A percentile compares a stretch with the other conserved stretches of the same genome.
Evolutionary conservation across 2,888 invertebrate species (phyloP).

Genomic region (Pseudococcus viburni): DNA sequence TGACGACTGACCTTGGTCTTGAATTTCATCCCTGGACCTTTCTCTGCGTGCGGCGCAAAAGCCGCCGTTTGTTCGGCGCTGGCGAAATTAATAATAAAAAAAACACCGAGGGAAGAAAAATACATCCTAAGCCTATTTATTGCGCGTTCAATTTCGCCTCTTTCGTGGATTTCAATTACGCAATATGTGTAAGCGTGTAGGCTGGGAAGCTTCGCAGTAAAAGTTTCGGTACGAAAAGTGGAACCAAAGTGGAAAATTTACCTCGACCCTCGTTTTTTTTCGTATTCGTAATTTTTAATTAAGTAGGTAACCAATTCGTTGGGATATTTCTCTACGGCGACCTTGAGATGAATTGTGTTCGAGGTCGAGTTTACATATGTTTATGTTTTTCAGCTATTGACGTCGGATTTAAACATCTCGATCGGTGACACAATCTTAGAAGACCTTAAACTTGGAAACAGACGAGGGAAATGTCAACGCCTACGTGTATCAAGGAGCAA

Average conservation of each 20-base stretch:
- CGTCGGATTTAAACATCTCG: not conserved
- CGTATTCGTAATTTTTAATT: not conserved
- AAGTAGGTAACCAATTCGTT: not conserved
- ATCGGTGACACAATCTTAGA: not conserved
- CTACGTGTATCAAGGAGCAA: not conserved
- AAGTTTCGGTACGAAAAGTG: too few relatives aligned
- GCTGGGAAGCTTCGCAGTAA: too few relatives aligned
- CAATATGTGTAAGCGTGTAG: slow-evolving; percentile 33
- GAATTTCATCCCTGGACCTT: slow-evolving; percentile 50
- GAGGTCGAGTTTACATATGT: slow-evolving; percentile 38
- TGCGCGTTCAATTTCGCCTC: slow-evolving; percentile 45
- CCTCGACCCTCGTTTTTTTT: not conserved
- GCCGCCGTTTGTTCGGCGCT: slow-evolving; percentile 7
- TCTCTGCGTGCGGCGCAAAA: slow-evolving; percentile 19
- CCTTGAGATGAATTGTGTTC: not conserved
- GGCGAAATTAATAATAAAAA: slow-evolving; percentile 39
- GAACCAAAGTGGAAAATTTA: too few relatives aligned
- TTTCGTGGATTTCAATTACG: slow-evolving; percentile 49
- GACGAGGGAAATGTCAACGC: not conserved
- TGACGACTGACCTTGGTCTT: slow-evolving; percentile 41
- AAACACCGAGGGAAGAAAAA: not conserved
- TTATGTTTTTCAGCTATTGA: slow-evolving; percentile 12
- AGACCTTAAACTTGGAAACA: slow-evolving; percentile 32
- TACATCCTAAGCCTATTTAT: slow-evolving; percentile 20
- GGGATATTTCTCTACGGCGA: not conserved